Conservation (phyloP, 2,888 invertebrate species). For the Drosophila infuscata region DNA sequence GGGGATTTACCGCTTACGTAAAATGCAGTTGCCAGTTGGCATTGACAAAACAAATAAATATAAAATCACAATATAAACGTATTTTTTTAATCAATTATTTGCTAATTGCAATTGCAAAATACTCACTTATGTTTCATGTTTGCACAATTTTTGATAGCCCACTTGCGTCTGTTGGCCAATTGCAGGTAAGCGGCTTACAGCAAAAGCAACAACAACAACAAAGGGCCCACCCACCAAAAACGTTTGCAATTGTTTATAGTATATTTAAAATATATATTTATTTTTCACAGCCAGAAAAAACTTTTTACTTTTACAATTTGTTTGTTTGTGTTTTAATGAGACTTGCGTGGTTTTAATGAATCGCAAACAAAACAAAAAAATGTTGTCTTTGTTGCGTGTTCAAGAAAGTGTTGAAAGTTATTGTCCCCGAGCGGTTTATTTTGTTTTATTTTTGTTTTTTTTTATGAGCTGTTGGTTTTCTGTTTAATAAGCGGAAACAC, state of each 20-base stretch:
- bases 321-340: slow-evolving; percentile 41
- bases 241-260: slow-evolving; percentile 19
- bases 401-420: slow-evolving; percentile 72
- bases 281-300: slow-evolving; percentile 13
- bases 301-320: slow-evolving; percentile 17
- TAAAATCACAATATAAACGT: slow-evolving; percentile 22
- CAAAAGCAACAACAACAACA: slow-evolving; percentile 1
- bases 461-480: slow-evolving; percentile 45
- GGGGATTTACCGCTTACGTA: slow-evolving; percentile 50
- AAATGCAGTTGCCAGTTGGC: slow-evolving; percentile 43
- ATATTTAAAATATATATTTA: background rate
- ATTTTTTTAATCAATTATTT: slow-evolving; percentile 49
- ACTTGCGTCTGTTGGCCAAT: slow-evolving; percentile 40
- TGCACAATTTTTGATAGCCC: slow-evolving; percentile 35
- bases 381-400: slow-evolving; percentile 52
- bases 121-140: slow-evolving; percentile 1
- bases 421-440: slow-evolving; percentile 27
- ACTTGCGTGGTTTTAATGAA: slow-evolving; percentile 66
- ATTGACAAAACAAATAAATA: slow-evolving; percentile 5
- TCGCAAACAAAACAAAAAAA: slow-evolving; percentile 18
- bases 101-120: slow-evolving; percentile 53
- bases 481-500: slow-evolving; percentile 66
- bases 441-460: slow-evolving; percentile 6
- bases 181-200: slow-evolving; percentile 43
- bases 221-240: slow-evolving; percentile 51